Conservation (phyloP, 2,888 invertebrate species). For the Anorthoa munda region DNA sequence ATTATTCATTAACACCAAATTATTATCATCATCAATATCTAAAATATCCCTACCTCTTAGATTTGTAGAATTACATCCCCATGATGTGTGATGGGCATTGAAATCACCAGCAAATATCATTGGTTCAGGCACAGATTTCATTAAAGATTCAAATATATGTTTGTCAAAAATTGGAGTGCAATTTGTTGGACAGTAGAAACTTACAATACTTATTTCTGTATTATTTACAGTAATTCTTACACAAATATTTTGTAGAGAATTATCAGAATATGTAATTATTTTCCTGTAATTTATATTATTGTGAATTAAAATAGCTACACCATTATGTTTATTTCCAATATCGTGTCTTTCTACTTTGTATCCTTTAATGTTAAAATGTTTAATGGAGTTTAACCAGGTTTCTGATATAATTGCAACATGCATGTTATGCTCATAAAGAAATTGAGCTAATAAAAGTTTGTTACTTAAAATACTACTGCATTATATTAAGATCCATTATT, state of each 20-base stretch:
- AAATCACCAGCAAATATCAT: slow-evolving; percentile 5
- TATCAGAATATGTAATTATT: slow-evolving; percentile 6
- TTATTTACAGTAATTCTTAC: no score
- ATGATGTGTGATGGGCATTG: no score
- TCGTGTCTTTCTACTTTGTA: slow-evolving; percentile 8
- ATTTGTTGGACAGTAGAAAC: slow-evolving; percentile 14
- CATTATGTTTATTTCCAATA: no score
- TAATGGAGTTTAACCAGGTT: slow-evolving; percentile 8
- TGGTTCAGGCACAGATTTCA: slow-evolving; percentile 8
- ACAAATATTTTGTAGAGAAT: slow-evolving; percentile 10
- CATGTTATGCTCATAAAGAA: no score
- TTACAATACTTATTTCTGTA: slow-evolving; percentile 16
- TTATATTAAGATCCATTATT: no score
- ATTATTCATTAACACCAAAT: no score
- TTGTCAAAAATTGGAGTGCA: slow-evolving; percentile 1
- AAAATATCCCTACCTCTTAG: no score
- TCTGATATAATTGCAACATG: no score
- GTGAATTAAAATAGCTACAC: slow-evolving; percentile 16
- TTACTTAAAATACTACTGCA: no score
- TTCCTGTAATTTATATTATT: slow-evolving; percentile 13
- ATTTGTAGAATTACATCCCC: no score
- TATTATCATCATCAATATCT: no score
- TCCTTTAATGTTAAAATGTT: slow-evolving; percentile 10
- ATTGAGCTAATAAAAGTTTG: no score
- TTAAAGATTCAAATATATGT: slow-evolving; percentile 5